Evolutionary conservation across 2,888 invertebrate species (phyloP).

Genomic region (Hydraecia micacea): DNA sequence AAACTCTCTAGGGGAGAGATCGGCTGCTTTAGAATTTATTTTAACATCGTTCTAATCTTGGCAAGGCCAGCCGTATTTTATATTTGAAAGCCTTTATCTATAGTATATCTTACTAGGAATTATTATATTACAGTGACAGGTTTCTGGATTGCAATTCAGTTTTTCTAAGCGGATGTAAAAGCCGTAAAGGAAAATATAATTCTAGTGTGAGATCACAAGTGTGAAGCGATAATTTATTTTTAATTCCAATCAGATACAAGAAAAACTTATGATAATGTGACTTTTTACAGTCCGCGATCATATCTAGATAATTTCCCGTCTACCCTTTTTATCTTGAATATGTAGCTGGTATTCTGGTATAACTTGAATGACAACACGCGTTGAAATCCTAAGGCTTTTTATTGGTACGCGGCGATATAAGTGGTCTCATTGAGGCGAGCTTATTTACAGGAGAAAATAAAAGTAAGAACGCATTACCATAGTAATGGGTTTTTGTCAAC

Average conservation of each 20-base stretch:
- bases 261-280: constrained; percentile 49
- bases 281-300: constrained; percentile 55
- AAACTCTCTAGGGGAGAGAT: constrained; percentile 34
- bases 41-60: constrained; percentile 16
- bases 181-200: constrained; percentile 15
- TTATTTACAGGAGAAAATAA: constrained; percentile 58
- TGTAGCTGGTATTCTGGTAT: constrained; percentile 49
- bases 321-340: constrained; percentile 56
- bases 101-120: background rate
- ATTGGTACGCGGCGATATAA: constrained; percentile 44
- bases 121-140: too few relatives aligned
- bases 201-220: constrained; percentile 22
- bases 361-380: constrained; percentile 63
- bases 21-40: constrained; percentile 20
- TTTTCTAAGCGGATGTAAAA: constrained; percentile 21
- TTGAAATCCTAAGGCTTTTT: constrained; percentile 53
- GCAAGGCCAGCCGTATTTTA: constrained; percentile 1
- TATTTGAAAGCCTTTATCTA: background rate
- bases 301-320: constrained; percentile 65
- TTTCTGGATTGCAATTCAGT: background rate
- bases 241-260: constrained; percentile 43
- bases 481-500: constrained; percentile 45
- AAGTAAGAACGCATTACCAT: constrained; percentile 54
- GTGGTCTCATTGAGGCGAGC: constrained; percentile 53
- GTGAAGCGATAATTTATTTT: constrained; percentile 52